Evolutionary conservation across 2,113 vertebrate genomes (phyloP).

Genomic region (Forbesichthys papilliferus): DNA sequence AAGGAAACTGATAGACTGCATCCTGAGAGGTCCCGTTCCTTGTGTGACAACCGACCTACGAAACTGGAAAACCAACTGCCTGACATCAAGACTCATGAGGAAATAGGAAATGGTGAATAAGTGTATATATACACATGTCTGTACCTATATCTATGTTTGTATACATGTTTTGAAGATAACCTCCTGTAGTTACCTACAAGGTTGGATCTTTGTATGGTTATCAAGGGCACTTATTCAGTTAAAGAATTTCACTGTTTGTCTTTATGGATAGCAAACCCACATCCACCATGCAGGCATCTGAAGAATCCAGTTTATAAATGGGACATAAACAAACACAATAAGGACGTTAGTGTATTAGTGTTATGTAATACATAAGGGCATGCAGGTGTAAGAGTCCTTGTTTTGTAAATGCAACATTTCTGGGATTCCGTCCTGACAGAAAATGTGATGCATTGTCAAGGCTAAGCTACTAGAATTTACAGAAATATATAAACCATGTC

Average conservation of each 20-base stretch:
- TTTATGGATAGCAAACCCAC: constrained; percentile 44
- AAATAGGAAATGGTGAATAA: constrained; percentile 4
- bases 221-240: constrained; percentile 24
- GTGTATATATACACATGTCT: neutral
- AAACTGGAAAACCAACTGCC: constrained; percentile 12
- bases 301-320: constrained; percentile 44
- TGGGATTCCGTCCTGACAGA: constrained; percentile 3
- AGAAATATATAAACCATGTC: neutral
- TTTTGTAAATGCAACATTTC: neutral
- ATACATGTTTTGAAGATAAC: constrained; percentile 28
- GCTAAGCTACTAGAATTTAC: constrained; percentile 9
- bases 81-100: constrained; percentile 19
- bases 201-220: constrained; percentile 34
- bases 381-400: constrained; percentile 7
- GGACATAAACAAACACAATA: constrained; percentile 44
- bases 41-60: constrained; percentile 51
- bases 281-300: constrained; percentile 34
- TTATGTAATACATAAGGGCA: constrained; percentile 16
- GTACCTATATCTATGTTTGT: constrained; percentile 10
- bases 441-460: neutral
- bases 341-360: constrained; percentile 21
- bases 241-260: constrained; percentile 48
- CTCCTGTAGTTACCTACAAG: constrained; percentile 24
- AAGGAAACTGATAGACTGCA: constrained; percentile 10
- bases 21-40: constrained; percentile 34